Percentiles rank a stretch among this genome's conserved stretches.
Evolutionary conservation across 23 tunicate genomes (phyloP).

Genomic region (Trididemnum clinides): DNA sequence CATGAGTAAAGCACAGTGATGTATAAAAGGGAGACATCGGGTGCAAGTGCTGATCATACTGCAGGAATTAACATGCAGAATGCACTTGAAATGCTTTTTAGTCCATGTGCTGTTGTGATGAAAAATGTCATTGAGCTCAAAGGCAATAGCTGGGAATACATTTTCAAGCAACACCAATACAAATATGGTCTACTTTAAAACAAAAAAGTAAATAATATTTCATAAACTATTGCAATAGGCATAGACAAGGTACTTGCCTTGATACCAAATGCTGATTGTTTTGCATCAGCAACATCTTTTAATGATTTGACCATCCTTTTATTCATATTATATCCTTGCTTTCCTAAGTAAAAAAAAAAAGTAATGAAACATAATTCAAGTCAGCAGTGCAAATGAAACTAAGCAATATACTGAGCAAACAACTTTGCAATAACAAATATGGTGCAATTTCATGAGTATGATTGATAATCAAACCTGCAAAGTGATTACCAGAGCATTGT

Average conservation of each 20-base stretch:
- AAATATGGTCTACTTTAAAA: no score
- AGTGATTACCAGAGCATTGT: no score
- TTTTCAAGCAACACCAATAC: no score
- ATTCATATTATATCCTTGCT: conserved; percentile 15
- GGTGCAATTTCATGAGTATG: neutral
- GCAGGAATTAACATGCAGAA: no score
- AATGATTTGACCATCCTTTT: neutral
- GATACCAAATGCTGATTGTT: conserved; percentile 17
- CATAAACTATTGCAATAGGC: neutral
- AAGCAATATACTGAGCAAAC: neutral
- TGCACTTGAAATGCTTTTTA: no score
- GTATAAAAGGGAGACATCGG: no score
- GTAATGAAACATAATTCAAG: neutral
- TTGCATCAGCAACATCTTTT: conserved; percentile 9
- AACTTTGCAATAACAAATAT: neutral
- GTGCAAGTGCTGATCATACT: no score
- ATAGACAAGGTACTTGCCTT: neutral
- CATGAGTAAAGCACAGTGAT: no score
- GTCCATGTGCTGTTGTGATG: no score
- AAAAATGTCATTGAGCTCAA: no score
- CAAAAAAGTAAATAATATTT: neutral
- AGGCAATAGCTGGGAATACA: no score
- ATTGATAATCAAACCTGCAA: neutral
- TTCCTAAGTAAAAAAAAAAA: neutral
- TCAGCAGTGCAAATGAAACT: neutral